Base-by-base conservation (phyloP, 2,888 invertebrate species). In the Eilema griseolum region DNA sequence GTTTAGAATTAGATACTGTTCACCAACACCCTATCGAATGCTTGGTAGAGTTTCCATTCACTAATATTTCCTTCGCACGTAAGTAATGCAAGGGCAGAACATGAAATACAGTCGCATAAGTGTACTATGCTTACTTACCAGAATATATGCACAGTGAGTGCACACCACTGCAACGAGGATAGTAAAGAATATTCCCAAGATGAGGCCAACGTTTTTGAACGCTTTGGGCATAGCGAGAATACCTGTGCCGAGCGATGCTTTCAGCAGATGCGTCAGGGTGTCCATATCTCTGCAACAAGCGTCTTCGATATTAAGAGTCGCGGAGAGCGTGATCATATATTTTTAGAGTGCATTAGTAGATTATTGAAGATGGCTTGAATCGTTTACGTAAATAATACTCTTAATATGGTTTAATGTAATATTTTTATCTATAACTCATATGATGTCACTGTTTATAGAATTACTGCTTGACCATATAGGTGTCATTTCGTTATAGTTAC, bases 181-280 rank as follows among this genome's bases (percentile, higher is more conserved):
- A 0, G 99, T 97, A 70, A 98, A 97, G 83, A 98, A 95, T 76
- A 98, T 96, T 66, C 99, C 99, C 75, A 98, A 96, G 75, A 97
- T 93, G 59, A 99, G 95, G 57, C 99, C 99, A 11, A 98, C 97
- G 89, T 97, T 96, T 90, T 97, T 97, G 90, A 99, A 98, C 16
- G 99, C 99, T 71, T 97, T 96, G 0, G 99, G 99, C 98, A 99
- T 98, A 1, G 99, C 96, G 79, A 99, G 96, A 87, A 99, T 99
- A 62, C 99, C 99, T 12, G 99, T 99, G 33, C 99, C 99, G 71
- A 99, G 96, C 52, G 99, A 99, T 10, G 99, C 99, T 93, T 99
- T 99, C 84, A 99, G 95, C 78, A 99, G 96, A 96, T 99, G 99
- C 82, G 98, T 98, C 82, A 99, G 95, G 0, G 99, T 98, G 90